Conservation (phyloP, 2,113 vertebrate species). For the Cathartes aura region DNA sequence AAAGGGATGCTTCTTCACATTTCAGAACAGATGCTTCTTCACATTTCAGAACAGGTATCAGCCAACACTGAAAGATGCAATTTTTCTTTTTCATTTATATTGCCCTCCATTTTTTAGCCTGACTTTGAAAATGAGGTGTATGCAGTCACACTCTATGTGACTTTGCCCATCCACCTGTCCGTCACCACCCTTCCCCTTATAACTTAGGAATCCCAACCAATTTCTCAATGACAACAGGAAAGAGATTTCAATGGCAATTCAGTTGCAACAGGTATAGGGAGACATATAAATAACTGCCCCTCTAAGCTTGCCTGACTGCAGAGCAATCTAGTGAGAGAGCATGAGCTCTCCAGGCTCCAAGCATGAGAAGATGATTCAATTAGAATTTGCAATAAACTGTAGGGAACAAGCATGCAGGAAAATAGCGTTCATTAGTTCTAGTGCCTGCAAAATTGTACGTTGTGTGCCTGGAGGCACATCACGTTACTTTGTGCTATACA, state of each 20-base stretch:
- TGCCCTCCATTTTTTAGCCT: not conserved
- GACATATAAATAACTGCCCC: not conserved
- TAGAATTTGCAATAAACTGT: not conserved
- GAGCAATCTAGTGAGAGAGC: not conserved
- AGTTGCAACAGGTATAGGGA: not conserved
- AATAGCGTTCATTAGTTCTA: not conserved
- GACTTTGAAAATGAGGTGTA: not conserved
- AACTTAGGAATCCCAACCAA: not conserved
- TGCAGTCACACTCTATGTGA: accelerated
- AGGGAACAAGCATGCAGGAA: not conserved
- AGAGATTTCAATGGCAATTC: not conserved
- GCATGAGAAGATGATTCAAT: not conserved
- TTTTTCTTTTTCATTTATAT: not conserved
- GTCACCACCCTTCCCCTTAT: not conserved
- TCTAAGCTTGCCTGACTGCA: not conserved
- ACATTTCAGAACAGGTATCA: not conserved
- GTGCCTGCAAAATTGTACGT: not conserved
- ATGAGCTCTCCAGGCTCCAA: not conserved
- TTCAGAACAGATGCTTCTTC: not conserved
- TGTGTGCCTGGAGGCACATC: not conserved
- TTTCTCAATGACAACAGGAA: not conserved
- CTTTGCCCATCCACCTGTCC: not conserved
- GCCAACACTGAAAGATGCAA: not conserved
- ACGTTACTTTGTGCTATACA: not conserved
- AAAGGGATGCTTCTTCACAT: not conserved